Base-by-base conservation (phyloP, 2,113 vertebrate genomes). In the Orientallactaga bullata region DNA sequence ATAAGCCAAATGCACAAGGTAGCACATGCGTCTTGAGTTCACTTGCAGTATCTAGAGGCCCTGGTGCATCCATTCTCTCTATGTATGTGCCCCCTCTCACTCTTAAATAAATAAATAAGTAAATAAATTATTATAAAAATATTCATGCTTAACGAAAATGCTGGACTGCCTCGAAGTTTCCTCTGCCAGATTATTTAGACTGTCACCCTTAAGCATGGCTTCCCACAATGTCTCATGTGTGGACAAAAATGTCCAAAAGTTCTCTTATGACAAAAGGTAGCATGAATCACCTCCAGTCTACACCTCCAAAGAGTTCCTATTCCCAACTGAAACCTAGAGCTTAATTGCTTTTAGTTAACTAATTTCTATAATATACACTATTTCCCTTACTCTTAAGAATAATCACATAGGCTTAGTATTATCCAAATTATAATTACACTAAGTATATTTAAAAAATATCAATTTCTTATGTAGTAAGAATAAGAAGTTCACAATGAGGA, bases 371-470 rank as follows among this genome's bases (percentile, higher is more conserved):
- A 77, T 51, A 63, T 65, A 83, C 68, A 61, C 20, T 65, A 65
- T 55, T 55, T 60, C 17, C 77, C 82, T 94, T 88, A 72, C 9
- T 88, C 35, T 42, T 78, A 5, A 23, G 7, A 60, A 24, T 47
- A 93, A 37, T 74, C 21, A 61, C 78, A 88, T 37, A 2, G 21
- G 2, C n/a, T 87, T 89, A 78, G 16, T 93, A 65, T 85, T 85
- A 16, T 81, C 16, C 11, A 82, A 21, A 69, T 60, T 81, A 37
- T 69, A 66, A 74, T 66, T 32, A 66, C 32, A 88, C 30, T 32
- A 6, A 77, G 32, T 11, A 55, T 61, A 72, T 9, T 1, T 18
- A 80, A 17, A 26, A 39, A 84, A 42, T 81, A 23, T 55, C 26
- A 58, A 30, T n/a, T 55, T 7, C 51, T 79, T 18, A 55, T 73